These are phyloP conservation scores for Nestor notabilis DNA, from an alignment of 2,113 vertebrate genomes.

Conservation along the genomic window DNA sequence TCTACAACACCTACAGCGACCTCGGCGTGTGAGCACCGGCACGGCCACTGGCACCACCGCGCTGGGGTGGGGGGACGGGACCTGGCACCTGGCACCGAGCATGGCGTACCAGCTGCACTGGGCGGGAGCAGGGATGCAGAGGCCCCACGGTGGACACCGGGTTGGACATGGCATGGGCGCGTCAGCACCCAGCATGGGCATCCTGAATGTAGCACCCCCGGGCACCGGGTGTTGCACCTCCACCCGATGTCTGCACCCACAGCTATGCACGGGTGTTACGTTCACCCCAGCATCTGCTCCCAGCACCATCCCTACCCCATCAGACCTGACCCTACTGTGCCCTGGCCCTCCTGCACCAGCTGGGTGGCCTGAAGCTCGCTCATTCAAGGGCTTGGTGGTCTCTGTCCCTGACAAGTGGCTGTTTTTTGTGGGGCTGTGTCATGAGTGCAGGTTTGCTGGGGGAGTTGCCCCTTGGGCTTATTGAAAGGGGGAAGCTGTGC, in stretches of 20 bases:
- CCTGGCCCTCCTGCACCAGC: neutral
- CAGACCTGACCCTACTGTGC: neutral
- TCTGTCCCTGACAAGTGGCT: fast-evolving
- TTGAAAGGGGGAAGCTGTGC: too few species aligned
- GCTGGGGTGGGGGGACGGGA: neutral
- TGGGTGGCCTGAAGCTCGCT: fast-evolving
- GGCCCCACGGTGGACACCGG: neutral
- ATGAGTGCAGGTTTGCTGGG: fast-evolving
- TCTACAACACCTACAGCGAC: constrained; percentile 94
- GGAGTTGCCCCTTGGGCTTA: neutral
- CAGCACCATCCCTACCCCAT: neutral
- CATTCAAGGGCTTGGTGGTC: fast-evolving
- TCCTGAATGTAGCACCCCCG: neutral
- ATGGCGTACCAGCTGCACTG: neutral
- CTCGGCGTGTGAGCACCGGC: constrained; percentile 37
- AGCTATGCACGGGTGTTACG: neutral
- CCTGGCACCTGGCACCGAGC: neutral
- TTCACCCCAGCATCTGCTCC: neutral
- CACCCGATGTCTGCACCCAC: neutral
- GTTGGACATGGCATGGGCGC: neutral
- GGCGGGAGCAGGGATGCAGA: neutral
- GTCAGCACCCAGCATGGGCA: too few species aligned
- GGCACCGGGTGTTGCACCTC: neutral
- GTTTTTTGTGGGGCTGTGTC: neutral
- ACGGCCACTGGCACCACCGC: neutral